A percentile compares a stretch with the other conserved stretches of the same genome.
Evolutionary conservation across 2,113 vertebrate species (phyloP).

Genomic region (Polypterus bichir): DNA sequence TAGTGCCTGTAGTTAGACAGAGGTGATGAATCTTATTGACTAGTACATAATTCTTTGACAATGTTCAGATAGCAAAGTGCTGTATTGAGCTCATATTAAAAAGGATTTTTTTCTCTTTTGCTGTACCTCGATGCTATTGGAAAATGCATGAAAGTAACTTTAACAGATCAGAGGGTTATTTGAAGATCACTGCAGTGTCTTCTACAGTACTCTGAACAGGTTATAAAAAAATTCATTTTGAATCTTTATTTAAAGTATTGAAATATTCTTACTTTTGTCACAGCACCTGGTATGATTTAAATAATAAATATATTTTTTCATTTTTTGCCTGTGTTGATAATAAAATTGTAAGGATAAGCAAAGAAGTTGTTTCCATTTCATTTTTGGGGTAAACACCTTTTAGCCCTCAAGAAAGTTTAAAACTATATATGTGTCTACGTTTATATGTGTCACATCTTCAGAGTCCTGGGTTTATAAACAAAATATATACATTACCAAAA

Average conservation of each 20-base stretch:
- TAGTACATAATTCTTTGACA: conserved; percentile 10
- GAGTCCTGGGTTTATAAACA: too few species aligned
- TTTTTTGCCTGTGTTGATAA: too few species aligned
- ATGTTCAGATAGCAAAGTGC: conserved; percentile 23
- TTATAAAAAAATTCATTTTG: background rate
- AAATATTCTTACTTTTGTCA: background rate
- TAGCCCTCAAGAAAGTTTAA: too few species aligned
- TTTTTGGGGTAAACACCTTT: too few species aligned
- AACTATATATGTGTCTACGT: too few species aligned
- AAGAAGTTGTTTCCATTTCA: too few species aligned
- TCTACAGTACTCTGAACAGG: too few species aligned
- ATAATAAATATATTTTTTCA: too few species aligned
- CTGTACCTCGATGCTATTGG: conserved; percentile 4
- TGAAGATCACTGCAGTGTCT: background rate
- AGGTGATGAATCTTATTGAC: conserved; percentile 32
- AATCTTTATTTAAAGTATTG: background rate
- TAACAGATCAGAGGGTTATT: background rate
- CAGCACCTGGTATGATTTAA: too few species aligned
- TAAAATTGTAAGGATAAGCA: too few species aligned
- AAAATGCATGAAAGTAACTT: conserved; percentile 1
- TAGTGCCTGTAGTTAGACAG: conserved; percentile 22
- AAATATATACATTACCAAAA: too few species aligned
- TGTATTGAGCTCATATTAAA: conserved; percentile 24
- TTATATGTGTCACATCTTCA: too few species aligned
- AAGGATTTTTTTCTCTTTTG: conserved; percentile 25